phyloP scores from a whole-genome alignment of 2,888 invertebrate species.

The Hemistola chrysoprasaria region DNA sequence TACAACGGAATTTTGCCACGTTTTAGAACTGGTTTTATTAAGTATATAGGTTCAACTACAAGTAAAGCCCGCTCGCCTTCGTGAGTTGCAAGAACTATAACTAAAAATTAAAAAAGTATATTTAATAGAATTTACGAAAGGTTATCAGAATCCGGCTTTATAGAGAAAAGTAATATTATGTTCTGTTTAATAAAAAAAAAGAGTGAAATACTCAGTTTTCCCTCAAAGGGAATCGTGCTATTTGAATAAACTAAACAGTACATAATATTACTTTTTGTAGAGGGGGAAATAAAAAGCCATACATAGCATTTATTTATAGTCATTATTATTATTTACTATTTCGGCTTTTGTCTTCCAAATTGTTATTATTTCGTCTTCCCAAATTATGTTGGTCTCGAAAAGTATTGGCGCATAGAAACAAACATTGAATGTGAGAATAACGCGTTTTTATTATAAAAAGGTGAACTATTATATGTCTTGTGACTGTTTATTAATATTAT shows the following conservation, averaged over 20 bases:
- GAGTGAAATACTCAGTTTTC: no score
- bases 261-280: neutral
- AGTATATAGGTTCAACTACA: no score
- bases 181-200: no score
- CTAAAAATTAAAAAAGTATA: conserved; percentile 1
- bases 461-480: conserved; percentile 79
- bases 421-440: conserved; percentile 57
- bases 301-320: conserved; percentile 30
- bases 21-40: no score
- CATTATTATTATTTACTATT: conserved; percentile 28
- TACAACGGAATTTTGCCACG: no score
- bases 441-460: conserved; percentile 62
- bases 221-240: no score
- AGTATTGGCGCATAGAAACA: conserved; percentile 46
- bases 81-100: no score
- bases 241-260: no score
- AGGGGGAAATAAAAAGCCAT: neutral
- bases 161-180: no score
- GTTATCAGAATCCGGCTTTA: no score
- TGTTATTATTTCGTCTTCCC: conserved; percentile 45
- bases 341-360: conserved; percentile 58
- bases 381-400: conserved; percentile 30
- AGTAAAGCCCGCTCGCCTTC: no score
- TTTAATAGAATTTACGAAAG: no score
- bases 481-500: conserved; percentile 35